phyloP scores from a whole-genome alignment of 1,140 invertebrate genomes.

The Penaeus vannamei region DNA sequence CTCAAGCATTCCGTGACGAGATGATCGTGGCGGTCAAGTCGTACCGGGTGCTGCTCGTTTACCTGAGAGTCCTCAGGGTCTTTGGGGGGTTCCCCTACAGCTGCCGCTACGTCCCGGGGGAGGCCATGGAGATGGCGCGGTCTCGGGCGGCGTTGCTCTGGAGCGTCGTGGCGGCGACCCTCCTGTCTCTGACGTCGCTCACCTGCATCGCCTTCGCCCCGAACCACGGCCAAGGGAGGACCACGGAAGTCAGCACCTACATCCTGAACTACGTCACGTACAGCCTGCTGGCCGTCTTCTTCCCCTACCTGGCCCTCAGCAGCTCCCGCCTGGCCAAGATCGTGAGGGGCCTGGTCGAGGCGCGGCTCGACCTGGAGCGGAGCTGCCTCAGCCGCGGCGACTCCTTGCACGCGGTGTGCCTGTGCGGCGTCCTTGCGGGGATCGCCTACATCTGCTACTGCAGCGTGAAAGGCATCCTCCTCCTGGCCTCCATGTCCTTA shows the following conservation, averaged over 20 bases:
- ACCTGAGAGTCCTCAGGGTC: neutral
- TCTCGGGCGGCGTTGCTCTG: neutral
- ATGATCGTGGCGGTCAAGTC: no score
- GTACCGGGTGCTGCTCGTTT: no score
- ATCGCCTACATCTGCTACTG: neutral
- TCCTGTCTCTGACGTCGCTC: neutral
- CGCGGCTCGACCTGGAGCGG: neutral
- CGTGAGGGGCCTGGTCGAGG: neutral
- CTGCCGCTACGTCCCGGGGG: neutral
- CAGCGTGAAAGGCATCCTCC: neutral
- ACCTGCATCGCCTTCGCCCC: neutral
- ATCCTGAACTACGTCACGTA: conserved; percentile 6
- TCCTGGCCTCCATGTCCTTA: no score
- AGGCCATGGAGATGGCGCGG: neutral
- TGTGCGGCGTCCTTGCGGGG: neutral
- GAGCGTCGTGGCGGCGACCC: neutral
- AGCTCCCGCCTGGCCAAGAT: neutral
- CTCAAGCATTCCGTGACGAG: no score
- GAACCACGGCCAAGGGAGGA: neutral
- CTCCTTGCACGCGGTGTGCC: neutral
- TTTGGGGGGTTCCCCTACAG: neutral
- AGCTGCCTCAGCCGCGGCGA: neutral
- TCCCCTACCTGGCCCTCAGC: neutral
- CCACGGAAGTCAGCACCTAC: neutral
- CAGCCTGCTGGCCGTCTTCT: conserved; percentile 6